Base-by-base conservation (phyloP, 2,113 vertebrate species). In the Tylochromis polylepis region DNA sequence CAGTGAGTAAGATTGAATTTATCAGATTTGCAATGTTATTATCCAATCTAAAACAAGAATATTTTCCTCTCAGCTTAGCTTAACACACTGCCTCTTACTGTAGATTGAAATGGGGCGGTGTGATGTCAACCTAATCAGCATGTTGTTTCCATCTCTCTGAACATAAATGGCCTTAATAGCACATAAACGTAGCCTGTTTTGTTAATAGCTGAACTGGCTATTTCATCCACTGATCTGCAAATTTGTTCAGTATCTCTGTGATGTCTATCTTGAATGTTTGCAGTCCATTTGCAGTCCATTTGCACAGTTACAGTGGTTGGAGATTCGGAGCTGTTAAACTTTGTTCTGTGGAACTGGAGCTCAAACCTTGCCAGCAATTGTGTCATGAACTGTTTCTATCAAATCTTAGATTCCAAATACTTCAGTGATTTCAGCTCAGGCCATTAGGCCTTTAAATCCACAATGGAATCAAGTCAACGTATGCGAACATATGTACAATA, bases 161-260 rank as follows among this genome's bases (percentile, higher is more conserved):
- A 91, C 92, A 89, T 90, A 95, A 96, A 95, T 92, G 91, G 85
- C 49, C 86, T 93, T 94, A 95, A 95, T 94, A 41, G 91, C 93
- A 92, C 91, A 92, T 94, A 95, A 96, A 93, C 60, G 90, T 90
- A 43, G 60, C 92, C 83, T 89, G 92, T 94, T 96, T 92, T 90
- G 90, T 86, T 95, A 95, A 94, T 96, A 55, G 93, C 91, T 79
- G 87, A 85, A 89, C 81, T 87, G 93, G 86, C 80, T 80, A 89
- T 93, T 94, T 90, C 88, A 89, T 91, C 85, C 85, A 87, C 86
- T 60, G 79, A 88, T 94, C 87, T 91, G 82, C 91, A 87, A 85
- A 89, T 87, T 91, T 83, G 86, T 77, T 91, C 72, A 20, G 84
- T 91, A 94, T 92, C 94, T 85, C 6, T 5, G 6, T 38, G 94